Base-by-base conservation (phyloP, 2,113 vertebrate genomes). In the Amphilophus citrinellus region DNA sequence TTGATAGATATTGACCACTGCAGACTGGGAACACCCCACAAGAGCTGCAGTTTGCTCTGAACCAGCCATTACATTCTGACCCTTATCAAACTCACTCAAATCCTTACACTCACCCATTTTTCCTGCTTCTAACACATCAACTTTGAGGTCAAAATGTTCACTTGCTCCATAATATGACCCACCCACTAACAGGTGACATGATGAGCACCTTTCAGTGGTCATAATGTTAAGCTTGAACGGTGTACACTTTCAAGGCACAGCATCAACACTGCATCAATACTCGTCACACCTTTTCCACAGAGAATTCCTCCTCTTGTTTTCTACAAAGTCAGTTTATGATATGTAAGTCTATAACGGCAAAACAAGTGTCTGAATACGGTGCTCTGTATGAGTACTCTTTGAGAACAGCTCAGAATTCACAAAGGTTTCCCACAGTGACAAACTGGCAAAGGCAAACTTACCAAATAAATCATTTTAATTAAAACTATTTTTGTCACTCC, bases 311-410 rank as follows among this genome's bases (percentile, higher is more conserved):
- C 44, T 4, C 79, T 39, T 1, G 1, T 61, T 75, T 56, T 18
- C 62, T 62, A 8, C 35, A 77, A 27, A 75, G 15, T 13, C 61
- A 17, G 39, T 83, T 86, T 77, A 93, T 91, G 73, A 68, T 39
- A 88, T 77, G 22, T n/a, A 60, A 75, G 60, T 37, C 17, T 65
- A 5, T 53, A 62, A 80, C 15, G 47, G 44, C 42, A 13, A 66
- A 62, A 61, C 61, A 30, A 30, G 30, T 56, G 80, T 56, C 32
- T 66, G 59, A 57, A 65, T 61, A 47, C 57, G 47, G 15, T 14
- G 4, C 6, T 11, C 37, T 58, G 27, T 14, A 37, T 71, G 30
- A 50, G 18, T 17, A 37, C 32, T 32, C 20, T 11, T 18, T 62
- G 10, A 39, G 17, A 57, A 56, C 2, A 53, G 20, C 56, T 57